Conservation (phyloP, 2,888 invertebrate species). For the Standfussiana lucernea region DNA sequence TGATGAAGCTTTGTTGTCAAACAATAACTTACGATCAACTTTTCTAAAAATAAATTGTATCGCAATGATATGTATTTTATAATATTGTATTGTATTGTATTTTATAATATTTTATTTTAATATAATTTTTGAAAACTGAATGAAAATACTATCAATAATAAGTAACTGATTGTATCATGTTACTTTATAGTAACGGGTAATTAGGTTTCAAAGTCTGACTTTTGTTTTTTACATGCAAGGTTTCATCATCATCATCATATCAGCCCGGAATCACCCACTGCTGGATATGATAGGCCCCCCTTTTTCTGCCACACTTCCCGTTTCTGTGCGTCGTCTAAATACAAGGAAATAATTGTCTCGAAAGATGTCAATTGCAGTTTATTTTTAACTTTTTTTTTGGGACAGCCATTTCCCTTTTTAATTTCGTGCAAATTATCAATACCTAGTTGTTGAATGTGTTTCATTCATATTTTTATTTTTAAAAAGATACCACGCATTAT, state of each 20-base stretch:
- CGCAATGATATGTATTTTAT: no score
- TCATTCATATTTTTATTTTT: neutral
- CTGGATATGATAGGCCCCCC: no score
- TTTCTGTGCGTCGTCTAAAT: no score
- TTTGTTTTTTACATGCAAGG: neutral
- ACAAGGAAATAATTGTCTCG: neutral
- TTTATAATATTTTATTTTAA: no score
- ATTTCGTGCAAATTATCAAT: neutral
- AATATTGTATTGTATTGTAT: no score
- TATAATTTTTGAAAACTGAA: neutral
- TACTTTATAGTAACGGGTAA: neutral
- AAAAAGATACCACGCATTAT: neutral
- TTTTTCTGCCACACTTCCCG: no score
- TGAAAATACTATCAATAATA: neutral
- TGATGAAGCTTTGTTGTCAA: constrained; percentile 17
- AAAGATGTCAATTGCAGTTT: neutral
- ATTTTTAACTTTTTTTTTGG: neutral
- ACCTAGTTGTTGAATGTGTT: neutral
- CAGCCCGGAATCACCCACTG: no score
- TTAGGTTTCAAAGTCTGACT: neutral
- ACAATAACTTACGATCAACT: neutral
- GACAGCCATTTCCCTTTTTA: neutral
- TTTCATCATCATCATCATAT: no score
- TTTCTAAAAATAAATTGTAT: constrained; percentile 9
- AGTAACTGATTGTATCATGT: neutral